Conservation (phyloP, 2,888 invertebrate genomes). For the Sphinx pinastri region DNA sequence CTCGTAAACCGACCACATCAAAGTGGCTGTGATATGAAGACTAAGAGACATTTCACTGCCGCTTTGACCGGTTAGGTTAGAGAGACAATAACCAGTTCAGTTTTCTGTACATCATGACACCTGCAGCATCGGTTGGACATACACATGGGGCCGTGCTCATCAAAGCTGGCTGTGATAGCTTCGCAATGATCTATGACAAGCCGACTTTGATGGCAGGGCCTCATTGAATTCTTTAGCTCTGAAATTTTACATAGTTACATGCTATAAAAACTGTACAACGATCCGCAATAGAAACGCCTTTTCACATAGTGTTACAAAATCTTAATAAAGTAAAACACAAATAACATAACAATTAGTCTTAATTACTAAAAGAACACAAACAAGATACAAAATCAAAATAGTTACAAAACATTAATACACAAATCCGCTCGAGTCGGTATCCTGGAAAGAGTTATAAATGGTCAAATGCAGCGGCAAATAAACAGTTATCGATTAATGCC, state of each 20-base stretch:
- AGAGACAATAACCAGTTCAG: slow-evolving; percentile 52
- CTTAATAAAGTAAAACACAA: not conserved
- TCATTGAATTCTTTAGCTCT: slow-evolving; percentile 56
- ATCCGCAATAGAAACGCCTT: slow-evolving; percentile 3
- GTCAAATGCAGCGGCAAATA: too few relatives aligned
- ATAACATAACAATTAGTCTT: not conserved
- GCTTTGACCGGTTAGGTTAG: slow-evolving; percentile 91
- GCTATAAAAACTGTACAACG: not conserved
- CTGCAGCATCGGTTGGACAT: slow-evolving; percentile 33
- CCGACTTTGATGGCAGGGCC: slow-evolving; percentile 91
- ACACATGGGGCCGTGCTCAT: slow-evolving; percentile 90
- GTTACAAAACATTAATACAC: not conserved
- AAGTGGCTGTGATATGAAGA: slow-evolving; percentile 98
- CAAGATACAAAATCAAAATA: too few relatives aligned
- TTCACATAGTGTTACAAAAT: not conserved
- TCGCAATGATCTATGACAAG: slow-evolving; percentile 88
- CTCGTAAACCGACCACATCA: slow-evolving; percentile 92
- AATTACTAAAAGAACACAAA: not conserved
- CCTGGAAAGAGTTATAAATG: not conserved
- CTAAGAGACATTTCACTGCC: slow-evolving; percentile 91
- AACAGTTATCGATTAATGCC: slow-evolving; percentile 1
- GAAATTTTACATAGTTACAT: slow-evolving; percentile 33
- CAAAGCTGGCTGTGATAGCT: slow-evolving; percentile 98
- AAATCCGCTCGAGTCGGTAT: too few relatives aligned
- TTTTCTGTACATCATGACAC: slow-evolving; percentile 3